Base-by-base conservation (phyloP, 2,797 vertebrate species). In the Chloroceryle inda region DNA sequence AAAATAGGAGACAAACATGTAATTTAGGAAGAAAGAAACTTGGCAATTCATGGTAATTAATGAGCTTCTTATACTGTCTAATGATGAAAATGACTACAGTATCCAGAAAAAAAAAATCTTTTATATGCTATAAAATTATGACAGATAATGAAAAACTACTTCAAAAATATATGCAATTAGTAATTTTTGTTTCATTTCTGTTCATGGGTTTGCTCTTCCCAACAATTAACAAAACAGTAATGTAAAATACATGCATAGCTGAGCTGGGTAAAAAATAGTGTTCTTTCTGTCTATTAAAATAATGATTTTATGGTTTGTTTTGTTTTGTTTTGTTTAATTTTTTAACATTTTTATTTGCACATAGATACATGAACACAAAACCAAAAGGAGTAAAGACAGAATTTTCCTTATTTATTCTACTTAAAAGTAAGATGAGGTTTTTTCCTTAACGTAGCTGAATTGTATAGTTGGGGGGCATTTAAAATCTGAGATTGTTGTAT, bases 41-140 rank as follows among this genome's bases (percentile, higher is more conserved):
- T 98, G 94, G 49, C 95, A 97, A 89, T 97, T 97, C 80, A 94
- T 95, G 87, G 93, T 94, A 94, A 86, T 96, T 98, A 98, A 98
- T 97, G 90, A 97, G 89, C 73, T 97, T 91, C 87, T 97, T 93
- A 93, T 71, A 80, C 21, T 94, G 68, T 95, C 79, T 97, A 96
- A 96, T 92, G 92, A 94, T 94, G 85, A 93, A 90, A 97, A 94
- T 89, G 21, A 80, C 72, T 95, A 85, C 62, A 82, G 47, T 75
- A 94, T 67, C 38, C 45, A 95, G 56, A 89, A 88, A 94, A 96
- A 92, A 96, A 79, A 49, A 13, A 73, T 24, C n/a, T 93, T 80
- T 96, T 96, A 96, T 94, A 85, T 80, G 89, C 45, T 74, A 61
- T 87, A 92, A 96, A 97, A 97, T 96, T 96, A 91, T 96, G 94